Conservation (phyloP, 2,113 vertebrate species). For the Brachyhypopomus gauderio region DNA sequence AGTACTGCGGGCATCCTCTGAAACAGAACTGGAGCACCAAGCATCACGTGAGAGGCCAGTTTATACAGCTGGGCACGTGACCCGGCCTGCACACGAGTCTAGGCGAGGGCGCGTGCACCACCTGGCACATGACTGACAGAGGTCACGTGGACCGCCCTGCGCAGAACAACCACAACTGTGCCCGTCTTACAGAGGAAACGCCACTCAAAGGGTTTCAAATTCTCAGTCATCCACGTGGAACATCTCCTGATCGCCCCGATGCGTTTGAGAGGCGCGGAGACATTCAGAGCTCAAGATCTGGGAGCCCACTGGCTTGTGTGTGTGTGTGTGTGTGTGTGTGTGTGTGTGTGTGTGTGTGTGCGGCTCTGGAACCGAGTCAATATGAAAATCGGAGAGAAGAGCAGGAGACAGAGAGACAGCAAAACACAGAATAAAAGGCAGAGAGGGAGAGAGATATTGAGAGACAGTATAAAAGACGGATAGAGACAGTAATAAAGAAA, state of each 20-base stretch:
- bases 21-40: neutral
- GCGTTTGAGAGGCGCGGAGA: conserved; percentile 5
- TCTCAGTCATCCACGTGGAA: neutral
- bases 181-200: neutral
- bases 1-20: neutral
- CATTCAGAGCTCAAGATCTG: conserved; percentile 54
- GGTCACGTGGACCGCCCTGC: too few species aligned
- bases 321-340: neutral
- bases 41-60: neutral
- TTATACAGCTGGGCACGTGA: too few species aligned
- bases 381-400: conserved; percentile 57
- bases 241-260: conserved; percentile 13
- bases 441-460: neutral
- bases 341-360: neutral
- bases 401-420: neutral
- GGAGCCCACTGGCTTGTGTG: neutral
- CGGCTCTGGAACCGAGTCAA: conserved; percentile 58
- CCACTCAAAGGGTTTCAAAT: conserved; percentile 23
- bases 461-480: neutral
- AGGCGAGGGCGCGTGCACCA: too few species aligned
- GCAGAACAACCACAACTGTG: too few species aligned
- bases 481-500: neutral
- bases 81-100: too few species aligned
- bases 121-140: too few species aligned
- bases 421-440: neutral